Conservation (phyloP, 2,888 invertebrate species). For the Rhingia campestris region DNA sequence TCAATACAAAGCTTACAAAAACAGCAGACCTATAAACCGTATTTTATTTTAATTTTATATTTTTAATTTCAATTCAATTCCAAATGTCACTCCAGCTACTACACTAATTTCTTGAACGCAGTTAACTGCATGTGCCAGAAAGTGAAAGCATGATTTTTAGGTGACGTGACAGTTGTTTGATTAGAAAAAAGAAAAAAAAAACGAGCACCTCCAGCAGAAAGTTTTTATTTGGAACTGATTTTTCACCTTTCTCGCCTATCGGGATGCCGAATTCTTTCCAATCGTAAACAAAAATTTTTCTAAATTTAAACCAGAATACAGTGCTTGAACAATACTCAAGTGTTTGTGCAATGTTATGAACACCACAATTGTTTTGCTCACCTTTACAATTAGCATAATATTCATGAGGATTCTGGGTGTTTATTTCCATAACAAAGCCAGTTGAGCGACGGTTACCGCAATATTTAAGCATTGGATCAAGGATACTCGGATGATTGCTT, state of each 20-base stretch:
- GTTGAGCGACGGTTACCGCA: conserved; percentile 56
- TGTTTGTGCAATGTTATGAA: conserved; percentile 65
- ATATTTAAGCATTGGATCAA: conserved; percentile 58
- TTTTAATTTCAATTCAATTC: not conserved
- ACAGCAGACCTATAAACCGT: too few species aligned
- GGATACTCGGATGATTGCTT: conserved; percentile 54
- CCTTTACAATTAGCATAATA: conserved; percentile 67
- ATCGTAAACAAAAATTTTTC: conserved; percentile 65
- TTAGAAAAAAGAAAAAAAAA: conserved; percentile 76
- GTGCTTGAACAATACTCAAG: conserved; percentile 48
- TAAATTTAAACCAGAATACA: conserved; percentile 62
- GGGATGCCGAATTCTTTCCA: conserved; percentile 63
- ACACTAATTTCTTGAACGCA: conserved; percentile 45
- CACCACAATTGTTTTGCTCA: conserved; percentile 59
- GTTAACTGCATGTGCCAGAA: conserved; percentile 52
- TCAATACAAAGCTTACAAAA: too few species aligned
- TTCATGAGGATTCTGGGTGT: conserved; percentile 66
- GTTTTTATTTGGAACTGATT: conserved; percentile 65
- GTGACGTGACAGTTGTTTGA: conserved; percentile 81
- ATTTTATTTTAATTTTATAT: not conserved
- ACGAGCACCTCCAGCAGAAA: conserved; percentile 64
- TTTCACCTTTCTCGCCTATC: conserved; percentile 65
- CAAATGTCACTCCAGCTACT: not conserved
- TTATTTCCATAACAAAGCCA: conserved; percentile 73
- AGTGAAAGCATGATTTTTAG: conserved; percentile 76